Percentiles rank a stretch among this genome's conserved stretches.
Evolutionary conservation across 1,140 invertebrate species (phyloP).

Genomic region (Bombus difficillimus): DNA sequence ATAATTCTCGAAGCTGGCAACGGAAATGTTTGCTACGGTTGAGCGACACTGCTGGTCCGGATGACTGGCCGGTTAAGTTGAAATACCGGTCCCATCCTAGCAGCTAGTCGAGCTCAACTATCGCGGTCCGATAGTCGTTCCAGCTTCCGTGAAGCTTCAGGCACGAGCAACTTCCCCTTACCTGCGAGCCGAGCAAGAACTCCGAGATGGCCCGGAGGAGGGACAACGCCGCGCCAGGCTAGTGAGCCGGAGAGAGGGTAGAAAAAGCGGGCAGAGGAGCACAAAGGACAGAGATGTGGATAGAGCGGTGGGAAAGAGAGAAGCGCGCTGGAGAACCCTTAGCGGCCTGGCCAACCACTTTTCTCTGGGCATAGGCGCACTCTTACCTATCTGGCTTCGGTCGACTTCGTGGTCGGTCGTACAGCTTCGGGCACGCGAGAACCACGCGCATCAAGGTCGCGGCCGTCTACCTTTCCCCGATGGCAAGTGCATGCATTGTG

Average conservation of each 20-base stretch:
- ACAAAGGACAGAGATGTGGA: not conserved
- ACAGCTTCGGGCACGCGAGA: slow-evolving; percentile 81
- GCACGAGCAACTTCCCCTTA: slow-evolving; percentile 43
- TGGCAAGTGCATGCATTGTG: slow-evolving; percentile 73
- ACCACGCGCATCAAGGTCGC: slow-evolving; percentile 83
- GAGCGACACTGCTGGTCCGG: slow-evolving; percentile 75
- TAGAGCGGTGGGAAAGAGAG: not conserved
- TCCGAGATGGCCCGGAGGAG: not conserved
- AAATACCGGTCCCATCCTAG: slow-evolving; percentile 78
- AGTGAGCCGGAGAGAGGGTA: not conserved
- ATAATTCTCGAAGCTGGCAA: slow-evolving; percentile 32
- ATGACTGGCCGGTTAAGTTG: slow-evolving; percentile 72
- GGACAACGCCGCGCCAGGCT: slow-evolving; percentile 20
- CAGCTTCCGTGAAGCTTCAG: slow-evolving; percentile 76
- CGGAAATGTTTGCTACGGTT: slow-evolving; percentile 57
- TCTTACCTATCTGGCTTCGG: slow-evolving; percentile 65
- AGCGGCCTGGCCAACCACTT: slow-evolving; percentile 59
- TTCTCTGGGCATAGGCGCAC: slow-evolving; percentile 50
- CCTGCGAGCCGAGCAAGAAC: slow-evolving; percentile 19
- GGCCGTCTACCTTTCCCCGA: slow-evolving; percentile 78
- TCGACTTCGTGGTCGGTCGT: slow-evolving; percentile 71
- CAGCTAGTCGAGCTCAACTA: slow-evolving; percentile 62
- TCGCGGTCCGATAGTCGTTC: slow-evolving; percentile 62
- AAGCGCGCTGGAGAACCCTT: slow-evolving; percentile 52
- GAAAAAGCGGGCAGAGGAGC: not conserved